phyloP scores from a whole-genome alignment of 2,113 vertebrate genomes.

The Corapipo altera region DNA sequence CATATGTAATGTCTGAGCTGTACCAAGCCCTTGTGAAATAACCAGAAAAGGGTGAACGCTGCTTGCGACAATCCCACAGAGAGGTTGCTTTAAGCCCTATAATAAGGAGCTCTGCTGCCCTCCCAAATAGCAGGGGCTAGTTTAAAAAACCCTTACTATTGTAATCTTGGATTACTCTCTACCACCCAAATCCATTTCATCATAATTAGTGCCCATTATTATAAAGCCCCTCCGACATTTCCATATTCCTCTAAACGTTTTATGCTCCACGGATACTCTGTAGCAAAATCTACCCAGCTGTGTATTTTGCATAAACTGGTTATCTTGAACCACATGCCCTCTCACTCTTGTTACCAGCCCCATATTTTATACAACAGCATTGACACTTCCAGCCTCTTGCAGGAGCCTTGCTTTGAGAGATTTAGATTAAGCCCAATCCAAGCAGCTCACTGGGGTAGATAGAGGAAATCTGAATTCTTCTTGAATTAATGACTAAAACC shows the following conservation, averaged over 20 bases:
- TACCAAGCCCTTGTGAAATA: not conserved
- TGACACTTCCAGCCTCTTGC: not conserved
- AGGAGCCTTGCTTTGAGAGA: not conserved
- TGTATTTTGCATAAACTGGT: slow-evolving; percentile 39
- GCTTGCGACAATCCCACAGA: rapidly evolving
- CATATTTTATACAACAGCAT: not conserved
- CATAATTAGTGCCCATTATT: not conserved
- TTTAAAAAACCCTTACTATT: not conserved
- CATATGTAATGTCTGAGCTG: not conserved
- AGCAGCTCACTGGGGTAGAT: not conserved
- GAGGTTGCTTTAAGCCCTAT: not conserved
- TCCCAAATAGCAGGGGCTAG: not conserved
- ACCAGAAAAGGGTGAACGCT: not conserved
- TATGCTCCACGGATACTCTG: not conserved
- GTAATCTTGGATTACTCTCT: slow-evolving; percentile 44
- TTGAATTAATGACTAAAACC: not conserved
- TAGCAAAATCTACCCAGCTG: slow-evolving; percentile 12
- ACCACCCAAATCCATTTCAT: slow-evolving; percentile 13
- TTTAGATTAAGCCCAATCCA: slow-evolving; percentile 3
- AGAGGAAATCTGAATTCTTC: not conserved
- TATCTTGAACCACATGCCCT: slow-evolving; percentile 17
- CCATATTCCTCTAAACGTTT: not conserved
- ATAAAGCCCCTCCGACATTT: not conserved
- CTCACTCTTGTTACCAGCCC: not conserved
- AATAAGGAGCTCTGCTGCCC: slow-evolving; percentile 6